Conservation (phyloP, 2,113 vertebrate genomes). For the Sisor rabdophorus region DNA sequence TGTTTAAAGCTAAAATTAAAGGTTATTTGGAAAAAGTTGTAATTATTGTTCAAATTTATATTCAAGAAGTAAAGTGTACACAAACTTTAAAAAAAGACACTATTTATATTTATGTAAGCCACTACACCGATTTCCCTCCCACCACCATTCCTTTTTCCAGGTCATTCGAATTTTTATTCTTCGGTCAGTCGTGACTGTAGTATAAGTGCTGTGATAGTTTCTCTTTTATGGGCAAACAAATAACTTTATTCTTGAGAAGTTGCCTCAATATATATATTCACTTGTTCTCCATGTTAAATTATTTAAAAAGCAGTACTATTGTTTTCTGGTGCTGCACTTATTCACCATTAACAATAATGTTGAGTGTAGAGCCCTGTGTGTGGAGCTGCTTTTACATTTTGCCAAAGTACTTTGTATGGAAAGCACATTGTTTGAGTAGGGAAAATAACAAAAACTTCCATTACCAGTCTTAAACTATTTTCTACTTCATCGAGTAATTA, state of each 20-base stretch:
- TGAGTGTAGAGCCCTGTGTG: constrained; percentile 54
- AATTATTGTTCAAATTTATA: too few species aligned
- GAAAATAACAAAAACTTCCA: constrained; percentile 36
- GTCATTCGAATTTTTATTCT: not conserved
- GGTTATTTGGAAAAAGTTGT: too few species aligned
- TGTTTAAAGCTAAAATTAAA: too few species aligned
- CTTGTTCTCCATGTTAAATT: constrained; percentile 61
- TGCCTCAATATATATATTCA: constrained; percentile 65
- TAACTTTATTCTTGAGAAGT: not conserved
- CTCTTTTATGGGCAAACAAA: constrained; percentile 10
- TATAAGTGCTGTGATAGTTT: constrained; percentile 13
- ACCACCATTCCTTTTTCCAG: not conserved
- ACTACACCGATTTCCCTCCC: not conserved
- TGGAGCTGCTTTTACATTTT: constrained; percentile 64
- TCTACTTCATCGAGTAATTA: not conserved
- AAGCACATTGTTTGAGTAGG: not conserved
- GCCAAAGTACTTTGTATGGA: not conserved
- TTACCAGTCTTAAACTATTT: not conserved
- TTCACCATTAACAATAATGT: constrained; percentile 56
- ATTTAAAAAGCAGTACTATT: constrained; percentile 65
- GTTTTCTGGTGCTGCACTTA: constrained; percentile 53
- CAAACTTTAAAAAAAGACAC: too few species aligned
- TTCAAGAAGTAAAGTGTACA: too few species aligned
- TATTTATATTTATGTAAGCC: not conserved
- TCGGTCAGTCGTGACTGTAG: not conserved